These are phyloP conservation scores for Drosophila borborema DNA, from an alignment of 2,888 invertebrate genomes.

Conservation along the genomic window DNA sequence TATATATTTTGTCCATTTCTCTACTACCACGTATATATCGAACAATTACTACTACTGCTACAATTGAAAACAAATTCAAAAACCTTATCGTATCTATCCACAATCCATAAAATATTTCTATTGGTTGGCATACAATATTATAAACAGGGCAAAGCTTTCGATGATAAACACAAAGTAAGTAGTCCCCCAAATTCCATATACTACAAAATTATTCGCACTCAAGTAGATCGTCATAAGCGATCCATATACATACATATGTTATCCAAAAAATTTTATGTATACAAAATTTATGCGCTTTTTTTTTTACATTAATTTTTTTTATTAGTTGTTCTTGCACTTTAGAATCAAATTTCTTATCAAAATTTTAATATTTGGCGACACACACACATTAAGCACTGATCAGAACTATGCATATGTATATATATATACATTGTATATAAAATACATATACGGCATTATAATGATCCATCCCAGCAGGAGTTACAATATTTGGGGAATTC, in stretches of 20 bases:
- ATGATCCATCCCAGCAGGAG: constrained; percentile 35
- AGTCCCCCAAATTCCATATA: constrained; percentile 48
- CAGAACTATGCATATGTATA: constrained; percentile 3
- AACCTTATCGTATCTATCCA: constrained; percentile 33
- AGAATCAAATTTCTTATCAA: constrained; percentile 32
- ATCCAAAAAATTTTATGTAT: constrained; percentile 30
- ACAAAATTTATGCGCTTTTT: constrained; percentile 46
- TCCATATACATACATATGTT: constrained; percentile 40
- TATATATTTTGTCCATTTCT: constrained; percentile 61
- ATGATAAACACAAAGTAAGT: constrained; percentile 83
- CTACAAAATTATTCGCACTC: constrained; percentile 27
- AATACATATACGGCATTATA: constrained; percentile 1
- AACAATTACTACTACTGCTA: constrained; percentile 51
- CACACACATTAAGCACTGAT: constrained; percentile 33
- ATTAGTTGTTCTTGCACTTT: constrained; percentile 56
- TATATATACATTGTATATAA: constrained; percentile 4
- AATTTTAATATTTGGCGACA: constrained; percentile 49
- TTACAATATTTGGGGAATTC: not conserved
- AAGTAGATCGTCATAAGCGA: constrained; percentile 29
- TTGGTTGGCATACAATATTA: constrained; percentile 56
- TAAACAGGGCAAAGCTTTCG: constrained; percentile 82
- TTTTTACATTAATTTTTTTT: constrained; percentile 13
- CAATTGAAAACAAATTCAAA: constrained; percentile 22
- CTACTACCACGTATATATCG: constrained; percentile 60
- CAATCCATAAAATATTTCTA: constrained; percentile 43